Conservation (phyloP, 2,888 invertebrate genomes). For the Coremacera marginata region DNA sequence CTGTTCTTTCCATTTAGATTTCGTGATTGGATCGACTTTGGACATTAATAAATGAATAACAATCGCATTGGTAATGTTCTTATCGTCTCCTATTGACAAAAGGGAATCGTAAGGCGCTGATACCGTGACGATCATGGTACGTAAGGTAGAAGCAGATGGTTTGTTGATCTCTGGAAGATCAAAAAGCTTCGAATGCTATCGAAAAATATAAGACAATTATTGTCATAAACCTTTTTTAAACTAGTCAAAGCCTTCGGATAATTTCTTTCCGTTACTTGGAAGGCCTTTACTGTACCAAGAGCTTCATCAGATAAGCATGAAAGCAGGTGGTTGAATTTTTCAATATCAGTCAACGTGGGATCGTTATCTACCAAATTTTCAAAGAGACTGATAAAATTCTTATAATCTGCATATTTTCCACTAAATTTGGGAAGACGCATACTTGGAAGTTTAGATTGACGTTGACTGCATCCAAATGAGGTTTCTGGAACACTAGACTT, state of each 20-base stretch:
- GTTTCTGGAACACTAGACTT: background rate
- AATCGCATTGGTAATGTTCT: conserved; percentile 44
- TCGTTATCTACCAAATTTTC: conserved; percentile 35
- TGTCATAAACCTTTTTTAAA: conserved; percentile 44
- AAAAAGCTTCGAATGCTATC: conserved; percentile 44
- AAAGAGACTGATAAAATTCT: conserved; percentile 40
- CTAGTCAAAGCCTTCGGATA: conserved; percentile 42
- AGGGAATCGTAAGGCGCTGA: conserved; percentile 43
- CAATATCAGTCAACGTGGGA: conserved; percentile 31
- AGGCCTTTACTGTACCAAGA: conserved; percentile 43
- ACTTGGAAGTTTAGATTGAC: conserved; percentile 30
- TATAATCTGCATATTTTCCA: conserved; percentile 37
- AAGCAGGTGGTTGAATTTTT: conserved; percentile 39
- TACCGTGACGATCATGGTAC: conserved; percentile 45
- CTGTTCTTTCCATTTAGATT: conserved; percentile 38
- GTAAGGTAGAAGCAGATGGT: conserved; percentile 42
- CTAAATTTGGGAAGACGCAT: conserved; percentile 40
- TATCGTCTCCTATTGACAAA: conserved; percentile 44
- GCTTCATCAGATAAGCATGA: conserved; percentile 46
- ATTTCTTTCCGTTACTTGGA: conserved; percentile 42
- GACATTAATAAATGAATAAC: conserved; percentile 45
- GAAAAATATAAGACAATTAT: conserved; percentile 46
- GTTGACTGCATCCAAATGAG: background rate
- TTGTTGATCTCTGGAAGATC: conserved; percentile 43
- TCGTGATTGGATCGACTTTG: conserved; percentile 40